These are phyloP conservation scores for Geothlypis trichas DNA, from an alignment of 2,113 vertebrate genomes.

Conservation along the genomic window DNA sequence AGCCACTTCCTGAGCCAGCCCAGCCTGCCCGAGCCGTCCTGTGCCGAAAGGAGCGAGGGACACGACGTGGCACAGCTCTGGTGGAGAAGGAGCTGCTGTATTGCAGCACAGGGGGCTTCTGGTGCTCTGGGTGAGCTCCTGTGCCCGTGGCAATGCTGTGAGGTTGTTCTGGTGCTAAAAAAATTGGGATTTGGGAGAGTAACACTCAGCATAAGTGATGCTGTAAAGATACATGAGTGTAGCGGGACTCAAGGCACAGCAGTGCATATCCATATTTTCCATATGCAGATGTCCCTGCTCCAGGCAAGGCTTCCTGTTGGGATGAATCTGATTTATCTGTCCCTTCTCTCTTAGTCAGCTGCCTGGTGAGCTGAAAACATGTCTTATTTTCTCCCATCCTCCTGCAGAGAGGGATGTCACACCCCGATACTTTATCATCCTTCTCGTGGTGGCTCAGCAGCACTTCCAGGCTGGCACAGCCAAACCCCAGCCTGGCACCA, in stretches of 20 bases:
- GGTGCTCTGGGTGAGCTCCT: background rate
- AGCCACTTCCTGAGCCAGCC: accelerated
- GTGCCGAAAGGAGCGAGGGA: background rate
- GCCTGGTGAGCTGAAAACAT: background rate
- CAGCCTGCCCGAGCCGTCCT: accelerated
- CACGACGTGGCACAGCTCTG: accelerated
- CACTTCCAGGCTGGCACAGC: background rate
- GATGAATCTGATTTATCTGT: background rate
- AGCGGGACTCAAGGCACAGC: background rate
- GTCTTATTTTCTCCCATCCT: background rate
- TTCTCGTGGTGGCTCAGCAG: background rate
- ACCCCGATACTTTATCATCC: background rate
- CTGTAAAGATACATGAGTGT: accelerated
- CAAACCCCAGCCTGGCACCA: background rate
- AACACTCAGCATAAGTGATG: background rate
- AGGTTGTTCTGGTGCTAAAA: background rate
- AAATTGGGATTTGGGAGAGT: background rate
- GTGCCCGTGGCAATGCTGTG: accelerated
- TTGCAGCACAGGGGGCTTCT: background rate
- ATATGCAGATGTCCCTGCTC: background rate
- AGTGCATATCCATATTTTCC: background rate
- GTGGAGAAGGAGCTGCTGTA: background rate
- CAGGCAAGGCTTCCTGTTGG: background rate
- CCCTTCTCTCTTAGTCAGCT: background rate
- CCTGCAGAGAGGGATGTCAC: background rate